phyloP scores from a whole-genome alignment of 2,888 invertebrate species.

The Rhabditophanes sp. region DNA sequence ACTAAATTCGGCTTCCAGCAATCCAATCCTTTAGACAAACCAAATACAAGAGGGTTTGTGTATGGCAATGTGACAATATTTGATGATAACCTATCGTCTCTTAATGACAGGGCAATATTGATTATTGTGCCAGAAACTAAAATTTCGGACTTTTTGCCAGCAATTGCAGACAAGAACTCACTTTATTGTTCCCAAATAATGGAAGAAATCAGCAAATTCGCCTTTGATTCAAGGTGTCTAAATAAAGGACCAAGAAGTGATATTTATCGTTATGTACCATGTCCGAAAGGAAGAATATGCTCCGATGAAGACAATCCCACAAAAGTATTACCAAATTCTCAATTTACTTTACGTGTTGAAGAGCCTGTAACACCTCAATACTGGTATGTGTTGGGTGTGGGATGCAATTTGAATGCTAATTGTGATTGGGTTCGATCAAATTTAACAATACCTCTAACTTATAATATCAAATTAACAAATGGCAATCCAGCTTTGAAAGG shows the following conservation, averaged over 20 bases:
- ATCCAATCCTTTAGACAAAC: conserved; percentile 67
- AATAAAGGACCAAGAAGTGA: conserved; percentile 20
- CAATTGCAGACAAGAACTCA: too few relatives aligned
- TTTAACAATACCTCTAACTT: conserved; percentile 52
- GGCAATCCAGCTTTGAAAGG: conserved; percentile 70
- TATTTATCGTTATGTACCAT: conserved; percentile 27
- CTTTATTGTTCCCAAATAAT: conserved; percentile 55
- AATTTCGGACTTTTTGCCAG: too few relatives aligned
- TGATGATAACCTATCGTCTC: not conserved
- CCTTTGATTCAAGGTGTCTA: conserved; percentile 56
- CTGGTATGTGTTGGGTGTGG: conserved; percentile 66
- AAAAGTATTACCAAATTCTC: conserved; percentile 70
- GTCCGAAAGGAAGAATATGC: conserved; percentile 53
- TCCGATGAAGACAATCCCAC: conserved; percentile 67
- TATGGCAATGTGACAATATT: conserved; percentile 76
- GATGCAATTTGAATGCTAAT: conserved; percentile 62
- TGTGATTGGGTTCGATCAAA: conserved; percentile 61
- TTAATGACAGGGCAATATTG: conserved; percentile 7
- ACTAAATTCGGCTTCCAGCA: conserved; percentile 91
- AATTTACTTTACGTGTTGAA: conserved; percentile 82
- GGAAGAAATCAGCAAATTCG: conserved; percentile 61
- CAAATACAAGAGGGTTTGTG: conserved; percentile 78
- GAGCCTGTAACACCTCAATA: conserved; percentile 75
- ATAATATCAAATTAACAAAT: conserved; percentile 88
- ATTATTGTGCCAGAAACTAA: conserved; percentile 19